Base-by-base conservation (phyloP, 2,113 vertebrate genomes). In the Chaetorhynchus papuensis region DNA sequence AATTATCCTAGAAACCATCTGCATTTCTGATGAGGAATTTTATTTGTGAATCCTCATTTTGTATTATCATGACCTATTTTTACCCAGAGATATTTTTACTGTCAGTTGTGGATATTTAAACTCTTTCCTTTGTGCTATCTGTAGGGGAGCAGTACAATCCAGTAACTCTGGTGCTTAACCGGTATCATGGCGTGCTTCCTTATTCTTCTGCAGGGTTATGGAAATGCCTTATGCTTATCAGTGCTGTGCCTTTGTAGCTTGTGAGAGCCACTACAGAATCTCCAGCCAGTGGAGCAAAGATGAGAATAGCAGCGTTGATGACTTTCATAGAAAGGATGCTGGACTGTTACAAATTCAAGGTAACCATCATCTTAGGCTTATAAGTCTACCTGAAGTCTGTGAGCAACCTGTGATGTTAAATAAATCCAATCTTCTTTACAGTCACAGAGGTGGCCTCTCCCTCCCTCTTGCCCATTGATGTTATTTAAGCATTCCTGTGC, bases 161-260 rank as follows among this genome's bases (percentile, higher is more conserved):
- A 66, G 20, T 83, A 70, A 45, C 13, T 47, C 49, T 52, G 50
- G 15, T 93, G 44, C 54, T 82, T 47, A 57, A 68, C n/a, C 33
- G 70, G 44, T 52, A 3, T 87, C 24, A n/a, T 44, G 21, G 20
- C 49, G 13, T 70, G 44, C 85, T 95, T 86, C 78, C 75, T 96
- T 89, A 44, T 93, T 96, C 49, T 60, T 96, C 74, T 92, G 6
- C 96, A 99, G 99, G 97, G 96, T 99, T 77, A 98, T 99, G 97
- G 99, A 99, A 98, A 98, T 99, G 97, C 99, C 99, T 13, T 99
- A 99, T 72, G 98, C 99, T 65, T 99, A 99, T 82, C 99, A 99
- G 94, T 99, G 99, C 80, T 99, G 99, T 88, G 98, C 98, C 65
- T 99, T 99, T 94, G 97, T 98, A 81, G 97, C 96, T 57, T 99